These are phyloP conservation scores for Furcula furcula DNA, from an alignment of 2,888 invertebrate species.

Conservation along the genomic window DNA sequence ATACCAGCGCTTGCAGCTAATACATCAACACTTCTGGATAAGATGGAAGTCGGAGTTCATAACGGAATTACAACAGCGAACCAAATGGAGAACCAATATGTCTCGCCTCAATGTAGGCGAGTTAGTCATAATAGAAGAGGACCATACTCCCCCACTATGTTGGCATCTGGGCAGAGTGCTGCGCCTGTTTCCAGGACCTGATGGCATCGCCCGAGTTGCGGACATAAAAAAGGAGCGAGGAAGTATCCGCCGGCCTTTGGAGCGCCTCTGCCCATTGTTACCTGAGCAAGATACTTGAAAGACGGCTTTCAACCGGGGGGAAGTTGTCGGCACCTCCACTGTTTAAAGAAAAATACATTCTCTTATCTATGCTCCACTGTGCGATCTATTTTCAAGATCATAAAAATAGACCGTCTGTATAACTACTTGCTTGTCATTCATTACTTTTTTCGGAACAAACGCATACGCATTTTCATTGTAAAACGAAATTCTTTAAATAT, in stretches of 20 bases:
- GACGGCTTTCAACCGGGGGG: constrained; percentile 1
- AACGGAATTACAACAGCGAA: neutral
- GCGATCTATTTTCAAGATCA: too few species aligned
- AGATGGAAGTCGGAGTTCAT: neutral
- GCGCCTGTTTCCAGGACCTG: neutral
- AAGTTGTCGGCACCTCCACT: constrained; percentile 17
- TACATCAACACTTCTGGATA: neutral
- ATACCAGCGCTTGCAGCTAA: neutral
- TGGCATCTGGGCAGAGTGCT: constrained; percentile 7
- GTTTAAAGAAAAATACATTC: too few species aligned
- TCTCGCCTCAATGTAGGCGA: constrained; percentile 3
- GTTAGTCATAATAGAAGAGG: constrained; percentile 11
- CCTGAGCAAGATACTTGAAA: neutral
- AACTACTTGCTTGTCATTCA: too few species aligned
- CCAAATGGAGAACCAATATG: neutral
- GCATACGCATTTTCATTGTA: too few species aligned
- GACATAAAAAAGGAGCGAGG: neutral
- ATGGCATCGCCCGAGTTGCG: neutral
- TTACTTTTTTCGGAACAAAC: too few species aligned
- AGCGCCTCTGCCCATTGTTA: neutral
- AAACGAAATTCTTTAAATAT: too few species aligned
- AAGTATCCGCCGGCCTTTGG: neutral
- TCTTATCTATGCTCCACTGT: too few species aligned
- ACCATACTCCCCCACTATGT: constrained; percentile 16
- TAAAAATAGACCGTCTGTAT: too few species aligned